Evolutionary conservation across 1,140 invertebrate genomes (phyloP).

Genomic region (Lysiphlebus fabarum): DNA sequence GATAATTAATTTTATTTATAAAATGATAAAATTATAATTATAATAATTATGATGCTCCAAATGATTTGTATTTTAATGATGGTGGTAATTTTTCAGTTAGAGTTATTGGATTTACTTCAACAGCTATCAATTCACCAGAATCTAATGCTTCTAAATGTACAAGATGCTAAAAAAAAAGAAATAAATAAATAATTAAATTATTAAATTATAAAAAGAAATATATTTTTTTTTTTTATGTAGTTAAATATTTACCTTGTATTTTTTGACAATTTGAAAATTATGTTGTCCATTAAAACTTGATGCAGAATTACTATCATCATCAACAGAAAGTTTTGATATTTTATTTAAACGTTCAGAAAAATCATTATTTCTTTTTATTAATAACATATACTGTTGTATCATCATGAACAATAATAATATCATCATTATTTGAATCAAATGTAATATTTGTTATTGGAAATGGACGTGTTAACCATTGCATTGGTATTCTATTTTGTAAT

Average conservation of each 20-base stretch:
- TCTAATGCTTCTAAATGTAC: slow-evolving; percentile 60
- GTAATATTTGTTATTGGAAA: slow-evolving; percentile 58
- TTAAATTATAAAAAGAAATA: no score
- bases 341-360: slow-evolving; percentile 41
- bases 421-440: slow-evolving; percentile 58
- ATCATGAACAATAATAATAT: slow-evolving; percentile 65
- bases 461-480: slow-evolving; percentile 51
- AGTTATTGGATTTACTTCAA: slow-evolving; percentile 65
- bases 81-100: slow-evolving; percentile 63
- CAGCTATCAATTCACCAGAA: slow-evolving; percentile 62
- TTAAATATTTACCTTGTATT: slow-evolving; percentile 49
- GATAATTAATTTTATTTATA: slow-evolving; percentile 25
- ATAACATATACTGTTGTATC: slow-evolving; percentile 63
- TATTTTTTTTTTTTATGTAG: slow-evolving; percentile 14
- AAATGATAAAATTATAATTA: no score
- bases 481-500: slow-evolving; percentile 50
- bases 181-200: slow-evolving; percentile 16
- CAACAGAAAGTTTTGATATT: slow-evolving; percentile 43
- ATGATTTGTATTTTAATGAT: slow-evolving; percentile 61
- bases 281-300: slow-evolving; percentile 40
- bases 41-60: slow-evolving; percentile 44
- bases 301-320: slow-evolving; percentile 46
- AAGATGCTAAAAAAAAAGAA: slow-evolving; percentile 58
- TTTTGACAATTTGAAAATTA: slow-evolving; percentile 50
- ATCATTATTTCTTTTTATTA: slow-evolving; percentile 57